phyloP scores from a whole-genome alignment of 2,888 invertebrate species.

The Tetragonisca angustula region DNA sequence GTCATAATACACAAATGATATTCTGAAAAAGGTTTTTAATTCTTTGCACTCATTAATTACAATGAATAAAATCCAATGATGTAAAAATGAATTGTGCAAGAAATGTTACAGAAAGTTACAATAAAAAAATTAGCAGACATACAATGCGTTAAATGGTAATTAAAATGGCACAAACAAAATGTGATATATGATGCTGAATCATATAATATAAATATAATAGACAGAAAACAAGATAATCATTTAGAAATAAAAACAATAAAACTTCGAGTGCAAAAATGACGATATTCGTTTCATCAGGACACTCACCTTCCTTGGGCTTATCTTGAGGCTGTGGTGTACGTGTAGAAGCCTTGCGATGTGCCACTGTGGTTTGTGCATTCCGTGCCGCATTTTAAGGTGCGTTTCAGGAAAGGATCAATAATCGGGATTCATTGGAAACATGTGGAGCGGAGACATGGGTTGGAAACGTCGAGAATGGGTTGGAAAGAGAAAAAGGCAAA shows the following conservation, averaged over 20 bases:
- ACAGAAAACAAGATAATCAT: neutral
- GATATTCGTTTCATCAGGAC: conserved; percentile 61
- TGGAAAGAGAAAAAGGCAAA: conserved; percentile 72
- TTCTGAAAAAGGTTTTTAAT: conserved; percentile 29
- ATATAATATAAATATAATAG: neutral
- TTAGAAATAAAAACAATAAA: conserved; percentile 1
- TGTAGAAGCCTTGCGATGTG: conserved; percentile 82
- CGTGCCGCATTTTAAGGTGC: conserved; percentile 81
- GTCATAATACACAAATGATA: neutral
- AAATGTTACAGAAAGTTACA: conserved; percentile 6
- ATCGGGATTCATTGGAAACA: conserved; percentile 59
- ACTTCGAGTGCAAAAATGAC: conserved; percentile 16
- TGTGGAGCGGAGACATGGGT: conserved; percentile 51
- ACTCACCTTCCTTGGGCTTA: conserved; percentile 83
- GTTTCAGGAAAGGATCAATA: conserved; percentile 48
- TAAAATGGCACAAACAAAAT: neutral
- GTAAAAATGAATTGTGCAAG: conserved; percentile 15
- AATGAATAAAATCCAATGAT: neutral
- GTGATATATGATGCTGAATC: neutral
- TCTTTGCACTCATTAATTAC: conserved; percentile 14
- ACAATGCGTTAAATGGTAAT: neutral
- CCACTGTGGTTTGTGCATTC: conserved; percentile 82
- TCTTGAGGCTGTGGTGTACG: conserved; percentile 82
- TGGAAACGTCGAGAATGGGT: conserved; percentile 27
- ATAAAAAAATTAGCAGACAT: neutral